These are phyloP conservation scores for Saturnia japonica DNA, from an alignment of 2,888 invertebrate species.

Conservation along the genomic window DNA sequence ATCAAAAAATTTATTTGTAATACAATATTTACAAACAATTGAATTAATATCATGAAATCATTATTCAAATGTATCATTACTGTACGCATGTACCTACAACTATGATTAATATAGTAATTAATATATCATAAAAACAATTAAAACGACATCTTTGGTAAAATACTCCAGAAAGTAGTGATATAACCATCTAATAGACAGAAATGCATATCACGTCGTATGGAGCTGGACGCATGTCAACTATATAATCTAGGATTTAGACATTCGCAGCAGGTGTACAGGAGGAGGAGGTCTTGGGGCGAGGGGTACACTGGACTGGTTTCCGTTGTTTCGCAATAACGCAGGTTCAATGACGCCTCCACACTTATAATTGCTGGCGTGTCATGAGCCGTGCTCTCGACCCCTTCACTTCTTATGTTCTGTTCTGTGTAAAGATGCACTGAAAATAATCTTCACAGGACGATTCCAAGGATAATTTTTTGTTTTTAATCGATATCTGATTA, in stretches of 20 bases:
- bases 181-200: constrained; percentile 48
- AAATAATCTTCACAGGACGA: constrained; percentile 15
- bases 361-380: constrained; percentile 75
- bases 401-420: constrained; percentile 45
- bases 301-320: constrained; percentile 73
- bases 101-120: neutral
- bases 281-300: constrained; percentile 37
- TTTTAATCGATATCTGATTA: neutral
- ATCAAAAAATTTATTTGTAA: too few relatives aligned
- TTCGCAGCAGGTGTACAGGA: constrained; percentile 74
- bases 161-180: constrained; percentile 59
- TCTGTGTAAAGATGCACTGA: constrained; percentile 17
- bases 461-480: neutral
- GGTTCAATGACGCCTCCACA: constrained; percentile 77
- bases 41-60: neutral
- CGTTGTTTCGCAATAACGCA: constrained; percentile 81
- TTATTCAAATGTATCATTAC: too few relatives aligned
- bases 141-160: constrained; percentile 32
- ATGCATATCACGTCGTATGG: constrained; percentile 67
- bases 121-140: constrained; percentile 10
- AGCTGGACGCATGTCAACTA: constrained; percentile 74
- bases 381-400: constrained; percentile 64
- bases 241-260: constrained; percentile 80
- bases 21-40: too few relatives aligned
- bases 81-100: neutral